A percentile compares a stretch with the other conserved stretches of the same genome.
These are phyloP conservation scores for Brachionus manjavacas DNA, from an alignment of 1,140 invertebrate genomes.

Conservation along the genomic window DNA sequence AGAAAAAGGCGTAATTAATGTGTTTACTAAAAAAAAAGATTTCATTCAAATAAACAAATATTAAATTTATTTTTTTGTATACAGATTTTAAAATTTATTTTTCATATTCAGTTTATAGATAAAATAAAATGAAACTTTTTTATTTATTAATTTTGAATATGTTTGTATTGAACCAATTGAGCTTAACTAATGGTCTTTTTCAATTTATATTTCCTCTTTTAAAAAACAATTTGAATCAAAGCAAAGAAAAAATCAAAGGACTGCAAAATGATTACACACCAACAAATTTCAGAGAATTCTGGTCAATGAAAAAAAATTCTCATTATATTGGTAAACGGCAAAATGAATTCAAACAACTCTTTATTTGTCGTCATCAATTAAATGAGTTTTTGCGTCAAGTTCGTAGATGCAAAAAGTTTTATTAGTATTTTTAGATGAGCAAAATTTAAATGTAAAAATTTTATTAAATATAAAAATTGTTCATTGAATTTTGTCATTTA, in stretches of 20 bases:
- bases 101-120: too few relatives aligned
- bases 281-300: background rate
- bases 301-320: conserved; percentile 3
- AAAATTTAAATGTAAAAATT: background rate
- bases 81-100: too few relatives aligned
- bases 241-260: background rate
- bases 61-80: too few relatives aligned
- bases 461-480: too few relatives aligned
- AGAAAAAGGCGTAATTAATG: too few relatives aligned
- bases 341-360: background rate
- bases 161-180: background rate
- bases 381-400: background rate
- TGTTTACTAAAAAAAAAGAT: too few relatives aligned
- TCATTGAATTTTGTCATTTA: too few relatives aligned
- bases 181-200: background rate
- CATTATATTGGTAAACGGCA: conserved; percentile 10
- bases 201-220: conserved; percentile 9
- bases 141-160: background rate
- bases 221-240: background rate
- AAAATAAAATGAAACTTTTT: background rate
- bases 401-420: background rate
- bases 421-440: background rate
- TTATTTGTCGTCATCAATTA: background rate
- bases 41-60: too few relatives aligned
- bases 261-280: background rate